These are phyloP conservation scores for Eutrigla gurnardus DNA, from an alignment of 2,797 vertebrate genomes.

Conservation along the genomic window DNA sequence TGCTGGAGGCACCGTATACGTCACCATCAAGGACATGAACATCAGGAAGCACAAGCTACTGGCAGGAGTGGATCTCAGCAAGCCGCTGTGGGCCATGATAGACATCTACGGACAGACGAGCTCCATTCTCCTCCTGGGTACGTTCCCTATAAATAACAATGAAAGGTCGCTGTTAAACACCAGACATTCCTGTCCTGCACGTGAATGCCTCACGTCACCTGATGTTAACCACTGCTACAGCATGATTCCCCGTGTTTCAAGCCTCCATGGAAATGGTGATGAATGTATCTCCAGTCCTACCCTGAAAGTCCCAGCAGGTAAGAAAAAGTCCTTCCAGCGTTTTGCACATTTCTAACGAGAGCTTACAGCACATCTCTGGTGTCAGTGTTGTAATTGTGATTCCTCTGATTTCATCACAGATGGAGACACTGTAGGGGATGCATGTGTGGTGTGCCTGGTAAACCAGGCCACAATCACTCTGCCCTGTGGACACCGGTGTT, in stretches of 20 bases:
- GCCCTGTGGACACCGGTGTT: conserved; percentile 81
- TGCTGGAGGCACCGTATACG: conserved; percentile 59
- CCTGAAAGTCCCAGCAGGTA: conserved; percentile 28
- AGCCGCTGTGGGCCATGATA: conserved; percentile 87
- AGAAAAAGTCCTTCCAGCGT: background rate
- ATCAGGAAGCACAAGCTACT: conserved; percentile 31
- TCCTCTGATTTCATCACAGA: conserved; percentile 42
- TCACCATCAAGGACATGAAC: background rate
- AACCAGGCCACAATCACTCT: conserved; percentile 57
- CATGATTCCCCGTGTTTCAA: background rate
- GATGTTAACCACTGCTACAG: background rate
- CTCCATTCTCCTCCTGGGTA: conserved; percentile 82
- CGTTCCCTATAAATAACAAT: conserved; percentile 39
- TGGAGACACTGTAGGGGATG: accelerated
- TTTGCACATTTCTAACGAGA: background rate
- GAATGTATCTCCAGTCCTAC: background rate
- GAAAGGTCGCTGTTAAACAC: background rate
- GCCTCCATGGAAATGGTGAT: background rate
- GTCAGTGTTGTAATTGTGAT: no score
- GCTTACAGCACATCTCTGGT: background rate
- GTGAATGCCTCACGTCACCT: background rate
- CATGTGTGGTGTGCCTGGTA: conserved; percentile 80
- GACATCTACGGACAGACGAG: conserved; percentile 88
- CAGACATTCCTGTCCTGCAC: conserved; percentile 71
- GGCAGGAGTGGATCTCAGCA: conserved; percentile 55